phyloP scores from a whole-genome alignment of 2,888 invertebrate species.

The Terebella lapidaria region DNA sequence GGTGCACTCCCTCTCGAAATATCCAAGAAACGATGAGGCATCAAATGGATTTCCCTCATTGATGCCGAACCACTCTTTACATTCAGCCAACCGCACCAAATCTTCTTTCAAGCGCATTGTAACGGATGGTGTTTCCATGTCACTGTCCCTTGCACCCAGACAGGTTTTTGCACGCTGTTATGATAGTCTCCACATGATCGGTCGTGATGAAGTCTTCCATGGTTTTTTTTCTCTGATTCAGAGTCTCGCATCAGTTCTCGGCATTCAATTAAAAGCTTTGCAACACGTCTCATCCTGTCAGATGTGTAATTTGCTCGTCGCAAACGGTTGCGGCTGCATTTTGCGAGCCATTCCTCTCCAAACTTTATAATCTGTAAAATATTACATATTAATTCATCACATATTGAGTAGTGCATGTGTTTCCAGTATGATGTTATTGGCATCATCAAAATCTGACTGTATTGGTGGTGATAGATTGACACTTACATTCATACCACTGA shows the following conservation, averaged over 20 bases:
- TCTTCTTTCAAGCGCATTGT: not conserved
- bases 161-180: not conserved
- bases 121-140: slow-evolving; percentile 2
- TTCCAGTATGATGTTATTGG: no score
- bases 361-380: slow-evolving; percentile 1
- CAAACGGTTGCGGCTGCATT: slow-evolving; percentile 1
- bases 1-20: no score
- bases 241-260: not conserved
- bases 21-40: no score
- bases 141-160: not conserved
- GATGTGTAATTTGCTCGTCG: not conserved
- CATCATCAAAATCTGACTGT: no score
- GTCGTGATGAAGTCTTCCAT: no score
- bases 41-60: slow-evolving; percentile 4
- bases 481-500: no score
- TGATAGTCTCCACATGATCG: not conserved
- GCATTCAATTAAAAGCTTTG: not conserved
- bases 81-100: not conserved
- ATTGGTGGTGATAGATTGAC: no score
- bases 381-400: no score
- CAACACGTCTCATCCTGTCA: not conserved
- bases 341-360: slow-evolving; percentile 5
- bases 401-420: no score
- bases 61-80: slow-evolving; percentile 1
- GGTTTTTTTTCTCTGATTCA: no score